Evolutionary conservation across 2,888 invertebrate genomes (phyloP).

Genomic region (Dastarcus helophoroides): DNA sequence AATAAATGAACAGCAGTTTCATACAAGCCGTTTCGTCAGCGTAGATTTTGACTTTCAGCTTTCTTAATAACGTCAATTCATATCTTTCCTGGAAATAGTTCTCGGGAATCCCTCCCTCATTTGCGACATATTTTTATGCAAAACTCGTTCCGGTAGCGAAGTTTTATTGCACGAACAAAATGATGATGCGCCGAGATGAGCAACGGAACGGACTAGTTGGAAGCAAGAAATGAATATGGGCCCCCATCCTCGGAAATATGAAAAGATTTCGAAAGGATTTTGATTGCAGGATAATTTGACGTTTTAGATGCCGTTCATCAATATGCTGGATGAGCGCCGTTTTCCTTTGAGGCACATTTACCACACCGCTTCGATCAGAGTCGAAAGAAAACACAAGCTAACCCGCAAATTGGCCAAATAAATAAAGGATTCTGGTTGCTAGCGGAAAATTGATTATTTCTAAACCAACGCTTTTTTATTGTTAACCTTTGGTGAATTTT

Average conservation of each 20-base stretch:
- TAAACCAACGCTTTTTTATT: no score
- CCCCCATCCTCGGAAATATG: conserved; percentile 25
- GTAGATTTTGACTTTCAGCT: conserved; percentile 33
- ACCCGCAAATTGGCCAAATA: no score
- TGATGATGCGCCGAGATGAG: conserved; percentile 30
- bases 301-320: conserved; percentile 26
- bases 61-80: conserved; percentile 33
- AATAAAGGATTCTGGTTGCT: no score
- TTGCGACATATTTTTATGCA: conserved; percentile 36
- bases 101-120: conserved; percentile 27
- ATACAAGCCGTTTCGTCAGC: no score
- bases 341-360: conserved; percentile 16
- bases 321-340: conserved; percentile 22
- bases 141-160: conserved; percentile 34
- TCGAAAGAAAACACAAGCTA: conserved; percentile 9
- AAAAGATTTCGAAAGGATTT: conserved; percentile 26
- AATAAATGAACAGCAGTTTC: no score
- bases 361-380: conserved; percentile 6
- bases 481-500: no score
- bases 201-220: conserved; percentile 17
- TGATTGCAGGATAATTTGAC: conserved; percentile 30
- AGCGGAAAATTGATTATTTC: no score
- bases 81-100: conserved; percentile 25
- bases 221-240: conserved; percentile 26
- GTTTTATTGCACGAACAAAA: conserved; percentile 35